Evolutionary conservation across 2,797 vertebrate genomes (phyloP).

Genomic region (Margarornis squamiger): DNA sequence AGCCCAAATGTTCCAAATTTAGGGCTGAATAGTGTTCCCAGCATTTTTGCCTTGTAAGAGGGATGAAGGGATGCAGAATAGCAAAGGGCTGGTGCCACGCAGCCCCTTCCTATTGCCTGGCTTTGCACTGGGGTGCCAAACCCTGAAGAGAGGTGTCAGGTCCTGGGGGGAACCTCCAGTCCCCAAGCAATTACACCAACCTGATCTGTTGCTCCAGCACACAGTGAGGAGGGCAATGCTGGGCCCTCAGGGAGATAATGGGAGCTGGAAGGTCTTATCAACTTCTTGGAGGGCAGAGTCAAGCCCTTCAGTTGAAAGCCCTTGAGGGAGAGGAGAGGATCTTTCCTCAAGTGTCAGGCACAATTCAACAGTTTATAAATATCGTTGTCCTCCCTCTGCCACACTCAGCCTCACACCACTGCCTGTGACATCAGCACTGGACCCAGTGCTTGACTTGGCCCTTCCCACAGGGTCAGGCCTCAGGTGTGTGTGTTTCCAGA

Average conservation of each 20-base stretch:
- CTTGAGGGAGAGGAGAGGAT: conserved; percentile 1
- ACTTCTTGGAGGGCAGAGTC: not conserved
- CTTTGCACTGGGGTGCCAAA: not conserved
- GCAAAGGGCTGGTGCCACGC: not conserved
- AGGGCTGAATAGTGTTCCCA: not conserved
- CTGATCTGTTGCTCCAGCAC: not conserved
- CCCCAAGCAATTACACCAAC: fast-evolving
- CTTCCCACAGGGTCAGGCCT: not conserved
- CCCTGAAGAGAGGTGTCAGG: not conserved
- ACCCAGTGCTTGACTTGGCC: not conserved
- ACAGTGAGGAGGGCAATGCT: fast-evolving
- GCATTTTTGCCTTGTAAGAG: not conserved
- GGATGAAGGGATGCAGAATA: not conserved
- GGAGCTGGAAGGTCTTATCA: not conserved
- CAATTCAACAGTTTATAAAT: not conserved
- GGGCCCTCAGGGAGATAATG: not conserved
- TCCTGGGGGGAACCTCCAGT: not conserved
- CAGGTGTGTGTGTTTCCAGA: not conserved
- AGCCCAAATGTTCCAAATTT: not conserved
- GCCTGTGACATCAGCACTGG: fast-evolving
- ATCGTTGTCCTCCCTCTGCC: not conserved
- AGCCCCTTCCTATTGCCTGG: fast-evolving
- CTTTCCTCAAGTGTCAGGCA: not conserved
- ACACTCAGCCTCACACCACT: fast-evolving
- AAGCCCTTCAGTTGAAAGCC: conserved; percentile 20